Percentiles rank a stretch among this genome's conserved stretches.
phyloP scores from a whole-genome alignment of 2,113 vertebrate species.

The Neodon shergylaensis region DNA sequence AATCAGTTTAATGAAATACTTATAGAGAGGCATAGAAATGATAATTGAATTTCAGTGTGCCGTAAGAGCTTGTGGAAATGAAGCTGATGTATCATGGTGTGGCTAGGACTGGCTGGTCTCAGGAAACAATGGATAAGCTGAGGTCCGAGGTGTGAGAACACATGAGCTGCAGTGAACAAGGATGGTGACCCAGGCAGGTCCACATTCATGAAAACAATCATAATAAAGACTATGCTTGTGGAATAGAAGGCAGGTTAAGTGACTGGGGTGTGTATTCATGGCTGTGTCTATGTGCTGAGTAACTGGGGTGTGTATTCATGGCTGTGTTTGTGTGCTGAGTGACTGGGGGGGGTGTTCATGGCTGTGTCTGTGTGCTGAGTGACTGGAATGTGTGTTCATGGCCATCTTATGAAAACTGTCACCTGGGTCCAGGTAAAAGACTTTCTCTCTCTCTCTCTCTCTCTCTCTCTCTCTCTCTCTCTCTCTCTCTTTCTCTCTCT shows the following conservation, averaged over 20 bases:
- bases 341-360: no score
- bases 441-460: no score
- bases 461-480: no score
- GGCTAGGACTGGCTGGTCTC: background rate
- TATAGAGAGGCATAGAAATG: background rate
- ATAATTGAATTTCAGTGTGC: background rate
- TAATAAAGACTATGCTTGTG: background rate
- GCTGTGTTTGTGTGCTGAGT: no score
- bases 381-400: no score
- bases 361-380: no score
- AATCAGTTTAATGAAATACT: background rate
- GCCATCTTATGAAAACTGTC: background rate
- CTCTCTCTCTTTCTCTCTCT: no score
- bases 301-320: no score
- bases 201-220: background rate
- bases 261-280: no score
- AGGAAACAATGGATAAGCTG: background rate
- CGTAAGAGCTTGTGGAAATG: accelerated
- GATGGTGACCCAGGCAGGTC: background rate
- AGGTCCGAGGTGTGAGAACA: background rate
- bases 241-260: background rate
- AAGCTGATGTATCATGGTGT: background rate
- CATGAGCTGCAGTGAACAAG: background rate
- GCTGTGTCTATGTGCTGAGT: no score
- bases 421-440: background rate